Base-by-base conservation (phyloP, 1,140 invertebrate species). In the Drosophila bifasciata region DNA sequence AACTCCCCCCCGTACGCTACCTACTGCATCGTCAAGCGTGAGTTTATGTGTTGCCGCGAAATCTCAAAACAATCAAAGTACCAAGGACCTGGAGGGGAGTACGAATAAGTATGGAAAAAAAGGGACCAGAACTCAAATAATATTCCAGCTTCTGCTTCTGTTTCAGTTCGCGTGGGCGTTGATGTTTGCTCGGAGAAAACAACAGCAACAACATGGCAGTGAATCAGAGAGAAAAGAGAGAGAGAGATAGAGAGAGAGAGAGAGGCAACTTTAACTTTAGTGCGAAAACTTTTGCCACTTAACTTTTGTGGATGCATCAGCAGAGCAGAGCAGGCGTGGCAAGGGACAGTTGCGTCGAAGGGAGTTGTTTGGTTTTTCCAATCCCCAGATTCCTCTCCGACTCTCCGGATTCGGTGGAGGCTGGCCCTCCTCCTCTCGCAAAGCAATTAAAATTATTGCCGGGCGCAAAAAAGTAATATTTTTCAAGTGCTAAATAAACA, bases 361-460 rank as follows among this genome's bases (percentile, higher is more conserved):
- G 19, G 19, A 19, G 43, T 43, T 21, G 39, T 48, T 39, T 16
- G 74, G 46, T 28, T 21, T 57, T 28, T 67, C 41, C 61, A 78
- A 68, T 77, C 78, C 78, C 72, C 69, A 36, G 43, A 61, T 57
- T 45, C 73, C 64, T 49, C 28, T 40, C 21, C 19, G 21, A 16
- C 58, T 52, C 50, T 44, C n/a, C n/a, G n/a, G 76, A 74, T 32
- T 11, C 28, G n/a, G n/a, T n/a, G 32, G 32, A 36, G 13, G 5
- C 32, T 5, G 32, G 32, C 3, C 32, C 57, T 48, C 63, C 70
- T 1, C 32, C 57, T 48, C 63, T 73, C 81, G 53, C 67, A 90
- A 90, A 89, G 86, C 88, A 90, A 90, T 90, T 90, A 90, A 90
- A 90, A 90, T 90, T 90, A 90, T 90, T 90, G 86, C 86, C 57